Evolutionary conservation across 2,113 vertebrate species (phyloP).

Genomic region (Geococcyx californianus): DNA sequence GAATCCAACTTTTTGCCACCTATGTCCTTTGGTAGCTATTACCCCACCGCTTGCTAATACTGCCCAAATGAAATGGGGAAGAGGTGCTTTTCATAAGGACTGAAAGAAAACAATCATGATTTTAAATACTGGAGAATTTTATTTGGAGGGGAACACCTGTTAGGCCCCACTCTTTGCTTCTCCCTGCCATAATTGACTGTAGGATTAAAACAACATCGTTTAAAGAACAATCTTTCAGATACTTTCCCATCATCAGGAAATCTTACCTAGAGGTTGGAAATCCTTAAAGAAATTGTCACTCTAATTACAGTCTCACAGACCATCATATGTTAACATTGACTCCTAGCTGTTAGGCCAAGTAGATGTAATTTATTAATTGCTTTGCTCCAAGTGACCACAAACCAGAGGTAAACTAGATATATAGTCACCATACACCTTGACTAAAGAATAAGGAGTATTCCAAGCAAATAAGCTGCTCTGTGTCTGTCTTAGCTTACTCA

Average conservation of each 20-base stretch:
- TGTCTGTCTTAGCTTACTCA: not conserved
- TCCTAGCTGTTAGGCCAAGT: not conserved
- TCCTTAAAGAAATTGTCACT: not conserved
- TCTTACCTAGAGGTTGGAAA: not conserved
- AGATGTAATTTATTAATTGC: not conserved
- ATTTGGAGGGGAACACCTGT: not conserved
- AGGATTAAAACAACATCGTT: not conserved
- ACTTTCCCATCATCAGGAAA: not conserved
- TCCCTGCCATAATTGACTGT: not conserved
- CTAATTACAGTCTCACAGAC: not conserved
- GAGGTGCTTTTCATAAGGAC: not conserved
- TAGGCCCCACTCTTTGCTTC: not conserved
- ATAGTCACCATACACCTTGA: not conserved
- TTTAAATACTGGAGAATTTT: not conserved
- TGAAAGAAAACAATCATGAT: not conserved
- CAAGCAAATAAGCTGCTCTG: not conserved
- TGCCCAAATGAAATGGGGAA: not conserved
- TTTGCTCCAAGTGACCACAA: not conserved
- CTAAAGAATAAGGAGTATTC: not conserved
- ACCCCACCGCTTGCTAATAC: not conserved
- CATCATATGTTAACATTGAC: not conserved
- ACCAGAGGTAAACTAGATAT: not conserved
- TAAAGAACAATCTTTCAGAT: not conserved
- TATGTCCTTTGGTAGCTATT: not conserved
- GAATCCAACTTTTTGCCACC: not conserved